Percentiles rank a stretch among this genome's conserved stretches.
phyloP scores from a whole-genome alignment of 2,113 vertebrate species.

The Eira barbara region DNA sequence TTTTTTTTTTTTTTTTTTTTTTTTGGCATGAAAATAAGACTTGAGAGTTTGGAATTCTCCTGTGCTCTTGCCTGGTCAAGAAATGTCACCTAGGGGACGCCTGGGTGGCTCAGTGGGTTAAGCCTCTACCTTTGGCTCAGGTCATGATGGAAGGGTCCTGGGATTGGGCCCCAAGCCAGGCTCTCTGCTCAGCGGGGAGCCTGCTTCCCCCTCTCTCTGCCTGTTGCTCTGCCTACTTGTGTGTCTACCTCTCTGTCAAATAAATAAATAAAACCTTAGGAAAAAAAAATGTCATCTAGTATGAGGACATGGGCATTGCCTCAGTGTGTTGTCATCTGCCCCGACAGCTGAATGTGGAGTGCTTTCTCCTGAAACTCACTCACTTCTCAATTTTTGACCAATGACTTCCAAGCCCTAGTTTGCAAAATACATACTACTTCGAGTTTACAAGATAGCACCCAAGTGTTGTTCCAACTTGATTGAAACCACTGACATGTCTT shows the following conservation, averaged over 20 bases:
- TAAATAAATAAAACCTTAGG: too few relatives aligned
- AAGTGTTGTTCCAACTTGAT: neutral
- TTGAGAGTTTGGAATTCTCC: neutral
- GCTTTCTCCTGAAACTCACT: neutral
- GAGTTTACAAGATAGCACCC: neutral
- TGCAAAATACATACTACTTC: too few relatives aligned
- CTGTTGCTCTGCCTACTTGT: too few relatives aligned
- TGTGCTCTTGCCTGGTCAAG: neutral
- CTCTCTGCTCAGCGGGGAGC: too few relatives aligned
- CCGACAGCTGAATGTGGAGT: neutral
- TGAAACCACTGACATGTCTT: neutral
- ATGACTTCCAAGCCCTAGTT: neutral
- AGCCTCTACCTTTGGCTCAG: too few relatives aligned
- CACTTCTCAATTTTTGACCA: neutral
- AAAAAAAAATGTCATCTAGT: neutral
- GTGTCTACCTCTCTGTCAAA: too few relatives aligned
- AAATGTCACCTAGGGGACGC: neutral
- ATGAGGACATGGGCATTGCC: neutral
- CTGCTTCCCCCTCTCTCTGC: too few relatives aligned
- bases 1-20: too few relatives aligned
- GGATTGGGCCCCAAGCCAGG: too few relatives aligned
- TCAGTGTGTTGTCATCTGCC: neutral
- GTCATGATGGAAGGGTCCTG: too few relatives aligned
- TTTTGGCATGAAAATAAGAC: neutral
- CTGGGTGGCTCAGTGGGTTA: too few relatives aligned